phyloP scores from a whole-genome alignment of 2,113 vertebrate genomes.

The Empidonax alnorum region DNA sequence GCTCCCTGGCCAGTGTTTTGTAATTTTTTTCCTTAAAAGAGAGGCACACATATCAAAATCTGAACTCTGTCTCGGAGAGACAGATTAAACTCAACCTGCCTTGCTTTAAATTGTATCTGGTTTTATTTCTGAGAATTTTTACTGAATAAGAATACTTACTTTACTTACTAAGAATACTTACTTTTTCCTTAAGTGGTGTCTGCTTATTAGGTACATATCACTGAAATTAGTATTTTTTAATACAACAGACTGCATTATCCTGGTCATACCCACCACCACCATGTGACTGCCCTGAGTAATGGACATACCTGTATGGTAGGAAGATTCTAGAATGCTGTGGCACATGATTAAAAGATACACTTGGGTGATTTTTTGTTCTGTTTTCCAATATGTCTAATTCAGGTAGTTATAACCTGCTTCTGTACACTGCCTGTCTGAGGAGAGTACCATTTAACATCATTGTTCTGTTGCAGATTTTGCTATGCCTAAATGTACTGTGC shows the following conservation, averaged over 20 bases:
- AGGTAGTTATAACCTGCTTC: neutral
- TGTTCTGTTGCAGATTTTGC: neutral
- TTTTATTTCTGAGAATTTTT: neutral
- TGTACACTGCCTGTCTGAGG: neutral
- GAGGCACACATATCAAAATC: neutral
- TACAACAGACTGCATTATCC: neutral
- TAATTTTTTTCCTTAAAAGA: neutral
- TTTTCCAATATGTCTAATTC: neutral
- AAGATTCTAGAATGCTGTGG: neutral
- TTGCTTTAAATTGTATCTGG: neutral
- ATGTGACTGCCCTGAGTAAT: neutral
- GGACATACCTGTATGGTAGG: neutral
- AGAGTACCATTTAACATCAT: neutral
- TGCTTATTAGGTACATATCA: neutral
- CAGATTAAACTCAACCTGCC: neutral
- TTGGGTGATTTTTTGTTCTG: neutral
- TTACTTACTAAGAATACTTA: too few relatives aligned
- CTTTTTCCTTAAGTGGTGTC: neutral
- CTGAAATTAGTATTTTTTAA: neutral
- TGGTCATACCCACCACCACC: neutral
- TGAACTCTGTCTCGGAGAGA: neutral
- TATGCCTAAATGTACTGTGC: neutral
- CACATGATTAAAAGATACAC: neutral
- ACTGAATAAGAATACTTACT: neutral
- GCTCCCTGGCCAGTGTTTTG: neutral